phyloP scores from a whole-genome alignment of 2,113 vertebrate species.

The Vanacampus margaritifer region DNA sequence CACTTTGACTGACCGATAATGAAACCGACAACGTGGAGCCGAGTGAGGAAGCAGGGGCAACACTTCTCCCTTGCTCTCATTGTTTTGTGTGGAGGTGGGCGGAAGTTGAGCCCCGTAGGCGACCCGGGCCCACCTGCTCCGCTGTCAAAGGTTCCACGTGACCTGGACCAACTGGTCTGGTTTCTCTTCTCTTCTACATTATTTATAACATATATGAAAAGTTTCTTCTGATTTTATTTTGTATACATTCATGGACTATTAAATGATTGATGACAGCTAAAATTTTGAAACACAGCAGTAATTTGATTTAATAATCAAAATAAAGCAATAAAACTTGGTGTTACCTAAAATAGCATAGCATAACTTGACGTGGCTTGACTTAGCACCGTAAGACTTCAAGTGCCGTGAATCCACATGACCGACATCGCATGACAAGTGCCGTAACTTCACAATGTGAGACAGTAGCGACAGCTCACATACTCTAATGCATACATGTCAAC shows the following conservation, averaged over 20 bases:
- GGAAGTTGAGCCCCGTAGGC: background rate
- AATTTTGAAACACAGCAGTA: no score
- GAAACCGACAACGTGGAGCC: background rate
- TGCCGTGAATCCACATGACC: no score
- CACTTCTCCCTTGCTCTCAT: no score
- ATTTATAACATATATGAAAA: background rate
- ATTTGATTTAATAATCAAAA: no score
- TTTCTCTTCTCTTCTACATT: background rate
- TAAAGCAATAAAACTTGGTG: no score
- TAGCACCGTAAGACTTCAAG: no score
- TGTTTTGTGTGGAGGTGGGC: background rate
- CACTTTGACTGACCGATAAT: background rate
- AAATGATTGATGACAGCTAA: background rate
- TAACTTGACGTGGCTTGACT: no score
- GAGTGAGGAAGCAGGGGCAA: background rate
- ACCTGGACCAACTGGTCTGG: background rate
- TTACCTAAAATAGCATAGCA: no score
- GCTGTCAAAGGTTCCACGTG: background rate
- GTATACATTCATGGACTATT: background rate
- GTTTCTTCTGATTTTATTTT: background rate
- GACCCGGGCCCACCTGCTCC: background rate
- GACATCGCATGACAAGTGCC: no score
- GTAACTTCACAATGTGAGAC: no score
- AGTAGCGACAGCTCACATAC: no score
- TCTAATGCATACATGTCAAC: no score